Percentiles rank a stretch among this genome's conserved stretches.
Evolutionary conservation across 2,888 invertebrate species (phyloP).

Genomic region (Megaustenia siamemsis): DNA sequence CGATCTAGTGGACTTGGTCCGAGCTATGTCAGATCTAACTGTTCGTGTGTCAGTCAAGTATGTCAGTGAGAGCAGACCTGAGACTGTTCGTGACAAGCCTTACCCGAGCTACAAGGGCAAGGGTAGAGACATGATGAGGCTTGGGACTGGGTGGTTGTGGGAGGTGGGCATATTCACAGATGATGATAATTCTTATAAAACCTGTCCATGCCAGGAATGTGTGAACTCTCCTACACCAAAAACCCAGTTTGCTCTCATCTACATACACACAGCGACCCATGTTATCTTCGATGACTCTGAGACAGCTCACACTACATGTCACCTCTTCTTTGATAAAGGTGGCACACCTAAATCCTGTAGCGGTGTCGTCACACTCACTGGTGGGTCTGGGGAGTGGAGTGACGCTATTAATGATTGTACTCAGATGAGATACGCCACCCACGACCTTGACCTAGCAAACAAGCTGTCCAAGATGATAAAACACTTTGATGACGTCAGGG

Average conservation of each 20-base stretch:
- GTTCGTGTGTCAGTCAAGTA: neutral
- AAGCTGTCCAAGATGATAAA: neutral
- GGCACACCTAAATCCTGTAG: neutral
- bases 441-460: neutral
- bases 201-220: neutral
- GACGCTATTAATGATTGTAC: neutral
- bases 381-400: neutral
- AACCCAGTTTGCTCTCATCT: neutral
- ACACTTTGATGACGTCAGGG: no score
- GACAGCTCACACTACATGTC: neutral
- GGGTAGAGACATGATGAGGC: neutral
- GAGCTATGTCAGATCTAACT: neutral
- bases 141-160: neutral
- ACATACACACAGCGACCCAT: neutral
- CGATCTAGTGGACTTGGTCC: neutral
- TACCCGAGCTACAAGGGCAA: no score
- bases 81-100: no score
- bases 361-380: neutral
- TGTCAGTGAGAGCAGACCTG: no score
- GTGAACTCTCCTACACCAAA: neutral
- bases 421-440: neutral
- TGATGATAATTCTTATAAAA: neutral
- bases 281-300: neutral
- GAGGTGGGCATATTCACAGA: neutral
- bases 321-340: neutral